Evolutionary conservation across 2,888 invertebrate species (phyloP).

Genomic region (Cosmia trapezina): DNA sequence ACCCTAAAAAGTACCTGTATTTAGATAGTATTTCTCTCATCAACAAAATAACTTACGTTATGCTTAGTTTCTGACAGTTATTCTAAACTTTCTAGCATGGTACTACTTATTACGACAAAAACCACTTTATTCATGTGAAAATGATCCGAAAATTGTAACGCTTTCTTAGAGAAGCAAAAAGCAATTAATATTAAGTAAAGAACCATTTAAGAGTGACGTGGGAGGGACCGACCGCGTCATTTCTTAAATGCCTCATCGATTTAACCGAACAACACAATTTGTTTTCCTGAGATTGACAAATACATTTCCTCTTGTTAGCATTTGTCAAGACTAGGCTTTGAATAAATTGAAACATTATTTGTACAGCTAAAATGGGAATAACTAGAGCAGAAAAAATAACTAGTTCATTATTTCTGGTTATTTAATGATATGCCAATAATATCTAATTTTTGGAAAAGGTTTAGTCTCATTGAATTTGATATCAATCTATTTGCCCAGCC

Average conservation of each 20-base stretch:
- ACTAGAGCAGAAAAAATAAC: not conserved
- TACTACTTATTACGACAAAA: no score
- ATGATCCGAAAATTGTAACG: not conserved
- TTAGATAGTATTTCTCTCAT: no score
- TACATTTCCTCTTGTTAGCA: not conserved
- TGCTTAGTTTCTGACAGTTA: no score
- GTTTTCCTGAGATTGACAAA: not conserved
- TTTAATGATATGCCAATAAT: no score
- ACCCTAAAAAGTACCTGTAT: no score
- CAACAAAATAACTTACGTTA: no score
- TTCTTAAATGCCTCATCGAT: not conserved
- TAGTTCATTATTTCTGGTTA: no score
- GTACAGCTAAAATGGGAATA: not conserved
- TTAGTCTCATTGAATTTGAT: no score
- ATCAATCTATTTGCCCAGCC: no score
- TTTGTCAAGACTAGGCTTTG: not conserved
- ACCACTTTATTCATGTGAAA: no score
- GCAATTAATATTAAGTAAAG: not conserved
- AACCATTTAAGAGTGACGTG: not conserved
- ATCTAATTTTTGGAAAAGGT: no score
- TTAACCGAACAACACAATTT: not conserved
- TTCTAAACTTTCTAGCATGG: no score
- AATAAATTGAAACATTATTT: conserved; percentile 4
- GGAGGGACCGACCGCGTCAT: not conserved
- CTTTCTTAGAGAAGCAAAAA: not conserved